These are phyloP conservation scores for Drosophila paramelanica DNA, from an alignment of 2,888 invertebrate species.

Conservation along the genomic window DNA sequence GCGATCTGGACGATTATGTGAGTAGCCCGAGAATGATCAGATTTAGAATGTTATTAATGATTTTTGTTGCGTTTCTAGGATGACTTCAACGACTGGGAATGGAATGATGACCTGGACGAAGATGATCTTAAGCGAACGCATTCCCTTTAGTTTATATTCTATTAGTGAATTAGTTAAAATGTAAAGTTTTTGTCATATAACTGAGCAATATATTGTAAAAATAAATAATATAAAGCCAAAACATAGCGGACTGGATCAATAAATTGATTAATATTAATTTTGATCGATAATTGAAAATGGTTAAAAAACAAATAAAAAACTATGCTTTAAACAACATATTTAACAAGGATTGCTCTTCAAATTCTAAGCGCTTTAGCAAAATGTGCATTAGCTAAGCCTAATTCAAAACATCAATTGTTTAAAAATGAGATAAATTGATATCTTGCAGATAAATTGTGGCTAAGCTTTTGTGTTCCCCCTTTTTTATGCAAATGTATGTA, in stretches of 20 bases:
- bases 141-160: conserved; percentile 34
- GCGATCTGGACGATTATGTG: conserved; percentile 80
- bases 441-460: too few species aligned
- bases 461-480: too few species aligned
- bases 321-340: too few species aligned
- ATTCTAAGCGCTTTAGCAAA: too few species aligned
- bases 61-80: conserved; percentile 60
- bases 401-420: too few species aligned
- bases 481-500: too few species aligned
- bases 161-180: conserved; percentile 57
- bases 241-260: background rate
- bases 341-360: too few species aligned
- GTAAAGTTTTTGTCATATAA: conserved; percentile 46
- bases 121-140: conserved; percentile 50
- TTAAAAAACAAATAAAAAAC: too few species aligned
- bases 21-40: conserved; percentile 37
- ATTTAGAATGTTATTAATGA: background rate
- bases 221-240: conserved; percentile 45
- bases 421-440: too few species aligned
- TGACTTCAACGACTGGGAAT: conserved; percentile 82
- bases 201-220: conserved; percentile 55
- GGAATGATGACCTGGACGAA: conserved; percentile 74
- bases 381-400: too few species aligned
- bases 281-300: too few species aligned
- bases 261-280: too few species aligned